These are phyloP conservation scores for Zosterops hypoxanthus DNA, from an alignment of 2,113 vertebrate genomes.

Conservation along the genomic window DNA sequence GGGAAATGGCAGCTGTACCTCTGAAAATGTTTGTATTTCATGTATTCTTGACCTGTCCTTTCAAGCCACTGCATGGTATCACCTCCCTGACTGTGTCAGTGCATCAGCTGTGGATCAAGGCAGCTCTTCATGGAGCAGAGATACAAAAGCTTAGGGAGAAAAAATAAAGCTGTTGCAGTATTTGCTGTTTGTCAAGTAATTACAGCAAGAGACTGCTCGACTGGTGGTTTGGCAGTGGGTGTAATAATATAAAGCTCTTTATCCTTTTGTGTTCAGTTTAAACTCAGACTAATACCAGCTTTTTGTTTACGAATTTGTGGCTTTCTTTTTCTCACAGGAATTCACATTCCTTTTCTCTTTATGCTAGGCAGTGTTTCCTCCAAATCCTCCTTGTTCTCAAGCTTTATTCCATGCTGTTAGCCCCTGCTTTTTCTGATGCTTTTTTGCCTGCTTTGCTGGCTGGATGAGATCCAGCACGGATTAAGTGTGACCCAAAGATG, in stretches of 20 bases:
- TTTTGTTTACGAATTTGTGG: constrained; percentile 33
- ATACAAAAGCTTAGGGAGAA: background rate
- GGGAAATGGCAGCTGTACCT: background rate
- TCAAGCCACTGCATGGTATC: background rate
- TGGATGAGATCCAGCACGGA: background rate
- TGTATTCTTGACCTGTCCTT: background rate
- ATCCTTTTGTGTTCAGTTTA: constrained; percentile 14
- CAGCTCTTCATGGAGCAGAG: background rate
- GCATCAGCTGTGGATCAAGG: background rate
- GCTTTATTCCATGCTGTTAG: background rate
- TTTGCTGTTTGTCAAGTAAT: constrained; percentile 33
- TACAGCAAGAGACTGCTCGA: background rate
- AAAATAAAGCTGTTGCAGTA: background rate
- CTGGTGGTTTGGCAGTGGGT: constrained; percentile 21
- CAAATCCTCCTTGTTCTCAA: background rate
- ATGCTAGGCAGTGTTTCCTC: background rate
- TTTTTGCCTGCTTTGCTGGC: background rate
- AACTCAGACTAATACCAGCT: background rate
- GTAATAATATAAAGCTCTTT: background rate
- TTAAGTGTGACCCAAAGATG: background rate
- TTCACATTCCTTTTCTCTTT: constrained; percentile 1
- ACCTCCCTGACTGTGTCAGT: background rate
- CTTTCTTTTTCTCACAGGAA: constrained; percentile 43
- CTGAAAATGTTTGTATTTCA: background rate
- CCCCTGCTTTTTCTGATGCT: background rate